Percentiles rank a stretch among this genome's conserved stretches.
phyloP scores from a whole-genome alignment of 1,140 invertebrate species.

The Leptonema lineaticorne region DNA sequence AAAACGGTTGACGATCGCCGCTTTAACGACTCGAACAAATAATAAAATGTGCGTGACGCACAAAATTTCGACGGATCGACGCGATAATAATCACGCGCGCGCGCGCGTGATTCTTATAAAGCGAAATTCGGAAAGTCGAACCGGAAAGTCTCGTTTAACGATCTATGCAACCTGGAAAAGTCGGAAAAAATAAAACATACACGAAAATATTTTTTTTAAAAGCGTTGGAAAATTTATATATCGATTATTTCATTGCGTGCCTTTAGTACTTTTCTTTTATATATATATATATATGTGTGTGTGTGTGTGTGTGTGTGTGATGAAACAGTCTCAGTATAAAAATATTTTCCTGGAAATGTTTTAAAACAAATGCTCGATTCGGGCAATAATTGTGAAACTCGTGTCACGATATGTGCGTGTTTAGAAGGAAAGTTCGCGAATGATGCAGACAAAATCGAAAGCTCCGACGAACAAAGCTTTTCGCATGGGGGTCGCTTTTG shows the following conservation, averaged over 20 bases:
- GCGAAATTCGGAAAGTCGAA: no score
- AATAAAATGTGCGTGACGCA: constrained; percentile 3
- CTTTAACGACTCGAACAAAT: neutral
- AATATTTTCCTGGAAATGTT: neutral
- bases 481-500: no score
- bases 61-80: neutral
- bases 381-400: neutral
- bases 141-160: no score
- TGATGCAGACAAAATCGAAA: neutral
- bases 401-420: constrained; percentile 9
- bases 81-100: neutral
- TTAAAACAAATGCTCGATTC: neutral
- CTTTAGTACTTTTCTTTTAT: no score
- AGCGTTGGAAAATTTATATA: no score
- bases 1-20: no score
- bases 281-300: neutral
- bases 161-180: no score
- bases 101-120: no score
- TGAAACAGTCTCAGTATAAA: neutral
- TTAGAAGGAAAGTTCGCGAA: neutral
- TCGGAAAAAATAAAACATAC: no score
- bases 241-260: no score
- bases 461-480: no score
- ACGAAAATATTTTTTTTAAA: no score
- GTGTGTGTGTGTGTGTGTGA: neutral